Base-by-base conservation (phyloP, 1,140 invertebrate genomes). In the Drepana arcuata region DNA sequence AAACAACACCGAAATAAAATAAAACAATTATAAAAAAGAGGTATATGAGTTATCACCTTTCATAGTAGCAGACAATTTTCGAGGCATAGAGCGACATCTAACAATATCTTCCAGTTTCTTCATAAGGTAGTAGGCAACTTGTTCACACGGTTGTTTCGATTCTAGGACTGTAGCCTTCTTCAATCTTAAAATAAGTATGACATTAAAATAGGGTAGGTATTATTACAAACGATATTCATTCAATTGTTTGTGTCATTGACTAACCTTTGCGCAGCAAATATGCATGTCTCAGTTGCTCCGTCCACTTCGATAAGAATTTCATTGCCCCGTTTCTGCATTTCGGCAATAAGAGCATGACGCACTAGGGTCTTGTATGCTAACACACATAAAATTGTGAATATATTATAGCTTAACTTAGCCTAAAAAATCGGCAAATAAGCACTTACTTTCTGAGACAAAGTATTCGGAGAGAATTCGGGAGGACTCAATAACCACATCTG, bases 261-360 rank as follows among this genome's bases (percentile, higher is more conserved):
- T n/a, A n/a, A 71, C 74, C 74, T 74, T 57, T 79, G 74, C 1
- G 74, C 69, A 11, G 67, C 60, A 46, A 65, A 74, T 44, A 79
- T 75, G 40, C 41, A 64, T 6, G 65, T 67, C 43, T 79, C 74
- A 9, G 56, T 46, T 5, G 40, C 48, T 1, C 58, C 58, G 18
- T 67, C 48, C 0, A 64, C 41, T 49, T 70, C 66, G 9, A 64
- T 43, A 1, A 79, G 38, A 23, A 67, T 67, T 43, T 74, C 72
- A 30, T 77, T 73, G 1, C 68, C 62, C 15, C 57, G 58, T 24
- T 61, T 69, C 25, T 79, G 74, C 74, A 79, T 79, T 54, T 70
- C 74, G 1, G 64, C 66, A 49, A 79, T 67, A 1, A 79, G 48
- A 2, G 45, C 62, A 6, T 64, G 53, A 1, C 46, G 51, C 3